Conservation (phyloP, 2,888 invertebrate species). For the Ophion slaviceki region DNA sequence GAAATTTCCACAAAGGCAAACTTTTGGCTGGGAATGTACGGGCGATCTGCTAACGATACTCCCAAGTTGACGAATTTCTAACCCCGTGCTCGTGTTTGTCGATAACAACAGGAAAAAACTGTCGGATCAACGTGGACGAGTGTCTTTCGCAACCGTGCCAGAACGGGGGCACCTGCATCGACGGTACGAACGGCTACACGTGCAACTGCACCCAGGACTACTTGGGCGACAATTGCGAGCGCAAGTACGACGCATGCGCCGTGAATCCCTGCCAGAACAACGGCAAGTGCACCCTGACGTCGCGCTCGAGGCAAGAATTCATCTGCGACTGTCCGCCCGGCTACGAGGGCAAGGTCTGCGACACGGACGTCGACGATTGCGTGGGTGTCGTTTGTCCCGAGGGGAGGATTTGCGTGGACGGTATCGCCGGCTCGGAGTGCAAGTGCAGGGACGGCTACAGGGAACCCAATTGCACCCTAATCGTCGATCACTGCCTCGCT, state of each 20-base stretch:
- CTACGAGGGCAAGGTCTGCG: slow-evolving; percentile 88
- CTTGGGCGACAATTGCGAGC: slow-evolving; percentile 86
- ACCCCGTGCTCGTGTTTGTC: neutral
- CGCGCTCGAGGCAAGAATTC: slow-evolving; percentile 84
- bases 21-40: too few relatives aligned
- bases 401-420: slow-evolving; percentile 85
- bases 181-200: slow-evolving; percentile 84
- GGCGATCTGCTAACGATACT: neutral
- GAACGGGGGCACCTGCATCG: slow-evolving; percentile 85
- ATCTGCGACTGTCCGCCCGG: slow-evolving; percentile 88
- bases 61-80: neutral
- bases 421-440: slow-evolving; percentile 86
- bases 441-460: slow-evolving; percentile 86
- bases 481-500: slow-evolving; percentile 86
- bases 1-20: too few relatives aligned
- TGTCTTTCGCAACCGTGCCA: slow-evolving; percentile 85
- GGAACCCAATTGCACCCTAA: slow-evolving; percentile 86
- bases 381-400: slow-evolving; percentile 84
- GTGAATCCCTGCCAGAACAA: slow-evolving; percentile 87
- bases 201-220: slow-evolving; percentile 86
- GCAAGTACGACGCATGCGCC: slow-evolving; percentile 86
- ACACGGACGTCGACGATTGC: slow-evolving; percentile 88
- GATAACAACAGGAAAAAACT: slow-evolving; percentile 84
- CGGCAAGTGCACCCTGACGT: slow-evolving; percentile 85
- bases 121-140: slow-evolving; percentile 85